Percentiles rank a stretch among this genome's conserved stretches.
Conservation (phyloP, 2,113 vertebrate genomes). For the Antennarius striatus region DNA sequence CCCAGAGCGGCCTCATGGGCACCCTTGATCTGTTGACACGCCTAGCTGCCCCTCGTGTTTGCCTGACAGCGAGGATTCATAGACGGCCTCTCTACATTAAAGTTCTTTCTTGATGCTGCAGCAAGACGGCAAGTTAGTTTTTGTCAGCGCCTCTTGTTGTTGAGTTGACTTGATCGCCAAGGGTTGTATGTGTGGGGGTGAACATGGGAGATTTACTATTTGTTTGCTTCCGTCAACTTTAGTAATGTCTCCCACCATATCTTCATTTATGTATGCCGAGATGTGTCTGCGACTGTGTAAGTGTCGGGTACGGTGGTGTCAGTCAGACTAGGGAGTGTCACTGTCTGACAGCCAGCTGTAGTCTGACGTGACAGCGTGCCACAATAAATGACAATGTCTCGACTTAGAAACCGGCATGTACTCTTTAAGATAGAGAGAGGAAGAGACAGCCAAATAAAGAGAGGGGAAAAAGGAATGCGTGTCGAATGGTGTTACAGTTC, state of each 20-base stretch:
- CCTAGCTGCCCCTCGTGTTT: conserved; percentile 5
- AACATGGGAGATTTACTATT: conserved; percentile 6
- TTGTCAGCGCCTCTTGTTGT: conserved; percentile 14
- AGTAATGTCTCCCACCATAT: conserved; percentile 35
- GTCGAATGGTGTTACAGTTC: conserved; percentile 61
- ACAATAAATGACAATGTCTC: conserved; percentile 62
- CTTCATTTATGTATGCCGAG: conserved; percentile 46
- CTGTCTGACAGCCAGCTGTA: conserved; percentile 43
- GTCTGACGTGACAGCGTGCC: conserved; percentile 54
- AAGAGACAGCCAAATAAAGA: conserved; percentile 4
- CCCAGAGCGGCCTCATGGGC: conserved; percentile 9
- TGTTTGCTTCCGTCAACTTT: conserved; percentile 35
- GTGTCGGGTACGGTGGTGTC: conserved; percentile 39
- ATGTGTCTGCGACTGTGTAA: neutral
- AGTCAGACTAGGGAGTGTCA: conserved; percentile 3
- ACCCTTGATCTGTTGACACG: conserved; percentile 45
- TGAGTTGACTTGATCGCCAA: conserved; percentile 35
- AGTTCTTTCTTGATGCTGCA: conserved; percentile 17
- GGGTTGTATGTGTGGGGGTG: conserved; percentile 11
- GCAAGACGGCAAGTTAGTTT: conserved; percentile 24
- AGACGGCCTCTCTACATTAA: conserved; percentile 14
- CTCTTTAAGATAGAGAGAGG: conserved; percentile 15
- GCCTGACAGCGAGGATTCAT: conserved; percentile 28
- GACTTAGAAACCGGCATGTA: conserved; percentile 14
- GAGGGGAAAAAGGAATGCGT: neutral